A percentile compares a stretch with the other conserved stretches of the same genome.
Evolutionary conservation across 2,797 vertebrate species (phyloP).

Genomic region (Paguma larvata): DNA sequence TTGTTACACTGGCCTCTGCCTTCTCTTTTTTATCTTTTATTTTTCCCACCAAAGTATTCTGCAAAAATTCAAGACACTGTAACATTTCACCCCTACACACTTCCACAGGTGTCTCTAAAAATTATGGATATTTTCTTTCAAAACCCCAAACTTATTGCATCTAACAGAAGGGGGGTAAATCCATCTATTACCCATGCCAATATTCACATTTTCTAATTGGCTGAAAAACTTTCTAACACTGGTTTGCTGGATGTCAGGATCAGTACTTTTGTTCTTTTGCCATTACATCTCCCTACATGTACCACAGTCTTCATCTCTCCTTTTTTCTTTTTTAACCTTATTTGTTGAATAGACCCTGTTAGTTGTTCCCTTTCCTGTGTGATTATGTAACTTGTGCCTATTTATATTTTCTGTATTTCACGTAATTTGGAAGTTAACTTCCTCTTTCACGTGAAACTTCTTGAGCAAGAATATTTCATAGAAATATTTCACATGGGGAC

Average conservation of each 20-base stretch:
- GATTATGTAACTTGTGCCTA: background rate
- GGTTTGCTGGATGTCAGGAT: background rate
- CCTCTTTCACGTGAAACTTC: background rate
- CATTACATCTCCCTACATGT: background rate
- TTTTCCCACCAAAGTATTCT: background rate
- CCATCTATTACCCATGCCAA: background rate
- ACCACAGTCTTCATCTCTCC: background rate
- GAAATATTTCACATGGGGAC: background rate
- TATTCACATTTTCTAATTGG: background rate
- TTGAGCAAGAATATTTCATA: background rate
- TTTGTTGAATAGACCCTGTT: background rate
- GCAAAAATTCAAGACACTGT: constrained; percentile 20
- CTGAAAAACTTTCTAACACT: background rate
- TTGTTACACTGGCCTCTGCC: background rate
- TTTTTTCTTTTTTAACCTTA: background rate
- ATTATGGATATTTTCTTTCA: background rate
- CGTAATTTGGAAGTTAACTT: background rate
- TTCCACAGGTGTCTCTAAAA: background rate
- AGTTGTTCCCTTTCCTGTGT: background rate
- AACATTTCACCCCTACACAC: background rate
- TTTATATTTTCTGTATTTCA: background rate
- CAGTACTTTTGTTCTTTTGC: background rate
- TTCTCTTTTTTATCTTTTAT: background rate
- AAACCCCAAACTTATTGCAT: background rate
- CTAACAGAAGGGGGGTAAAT: background rate